These are phyloP conservation scores for Tapirus terrestris DNA, from an alignment of 2,113 vertebrate genomes.

Conservation along the genomic window DNA sequence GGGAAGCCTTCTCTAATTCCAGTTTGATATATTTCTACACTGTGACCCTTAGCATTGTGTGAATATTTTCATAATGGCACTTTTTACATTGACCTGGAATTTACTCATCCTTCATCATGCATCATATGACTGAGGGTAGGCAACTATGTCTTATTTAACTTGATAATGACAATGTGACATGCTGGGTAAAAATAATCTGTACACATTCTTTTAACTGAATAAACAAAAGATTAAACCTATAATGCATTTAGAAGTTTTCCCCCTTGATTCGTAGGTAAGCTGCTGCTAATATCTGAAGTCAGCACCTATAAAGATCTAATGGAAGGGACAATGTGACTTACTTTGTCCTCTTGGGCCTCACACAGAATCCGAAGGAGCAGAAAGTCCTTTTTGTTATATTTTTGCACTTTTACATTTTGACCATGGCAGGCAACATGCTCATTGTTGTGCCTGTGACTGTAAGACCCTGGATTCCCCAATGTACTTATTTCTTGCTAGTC, in stretches of 20 bases:
- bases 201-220: background rate
- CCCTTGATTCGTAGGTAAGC: too few species aligned
- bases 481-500: conserved; percentile 24
- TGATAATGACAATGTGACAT: background rate
- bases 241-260: background rate
- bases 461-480: background rate
- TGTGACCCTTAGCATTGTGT: background rate
- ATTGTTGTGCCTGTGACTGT: background rate
- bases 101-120: background rate
- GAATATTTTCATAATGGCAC: background rate
- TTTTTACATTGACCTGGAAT: background rate
- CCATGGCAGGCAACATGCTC: conserved; percentile 57
- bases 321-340: conserved; percentile 54
- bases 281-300: background rate
- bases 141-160: background rate
- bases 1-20: background rate
- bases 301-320: background rate
- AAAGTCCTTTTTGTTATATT: conserved; percentile 23
- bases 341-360: conserved; percentile 75
- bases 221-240: background rate
- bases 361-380: conserved; percentile 23
- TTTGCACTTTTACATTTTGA: conserved; percentile 55
- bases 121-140: background rate
- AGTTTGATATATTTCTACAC: background rate
- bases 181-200: background rate